Conservation (phyloP, 2,797 vertebrate genomes). For the Danionella dracula region DNA sequence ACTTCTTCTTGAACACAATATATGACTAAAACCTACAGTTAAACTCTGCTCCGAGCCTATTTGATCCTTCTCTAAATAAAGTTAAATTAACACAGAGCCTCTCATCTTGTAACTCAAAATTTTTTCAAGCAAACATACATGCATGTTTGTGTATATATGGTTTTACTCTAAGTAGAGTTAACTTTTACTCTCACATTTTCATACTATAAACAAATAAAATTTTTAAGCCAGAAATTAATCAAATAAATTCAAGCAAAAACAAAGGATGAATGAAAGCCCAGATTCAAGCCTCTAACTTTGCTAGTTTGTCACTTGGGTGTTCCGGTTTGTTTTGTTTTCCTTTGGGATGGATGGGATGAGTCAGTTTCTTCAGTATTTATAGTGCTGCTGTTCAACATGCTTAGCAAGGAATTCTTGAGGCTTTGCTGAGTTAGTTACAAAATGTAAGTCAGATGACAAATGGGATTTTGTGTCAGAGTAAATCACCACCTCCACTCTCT, state of each 20-base stretch:
- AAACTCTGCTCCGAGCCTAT: too few relatives aligned
- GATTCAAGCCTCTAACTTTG: neutral
- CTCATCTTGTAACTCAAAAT: too few relatives aligned
- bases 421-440: constrained; percentile 28
- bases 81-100: too few relatives aligned
- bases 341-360: constrained; percentile 17
- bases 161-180: too few relatives aligned
- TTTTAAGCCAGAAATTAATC: neutral
- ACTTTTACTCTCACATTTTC: too few relatives aligned
- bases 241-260: neutral
- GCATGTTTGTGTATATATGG: too few relatives aligned
- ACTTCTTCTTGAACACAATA: too few relatives aligned
- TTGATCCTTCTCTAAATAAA: too few relatives aligned
- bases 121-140: too few relatives aligned
- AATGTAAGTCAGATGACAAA: constrained; percentile 28
- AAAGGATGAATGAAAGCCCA: neutral
- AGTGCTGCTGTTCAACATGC: constrained; percentile 27
- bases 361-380: constrained; percentile 46
- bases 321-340: constrained; percentile 26
- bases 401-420: constrained; percentile 30
- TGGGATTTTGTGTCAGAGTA: neutral
- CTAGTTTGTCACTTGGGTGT: constrained; percentile 23
- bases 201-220: too few relatives aligned
- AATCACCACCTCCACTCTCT: neutral
- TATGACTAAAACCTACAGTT: too few relatives aligned